Percentiles rank a stretch among this genome's conserved stretches.
Conservation (phyloP, 2,113 vertebrate genomes). For the Carassius gibelio region DNA sequence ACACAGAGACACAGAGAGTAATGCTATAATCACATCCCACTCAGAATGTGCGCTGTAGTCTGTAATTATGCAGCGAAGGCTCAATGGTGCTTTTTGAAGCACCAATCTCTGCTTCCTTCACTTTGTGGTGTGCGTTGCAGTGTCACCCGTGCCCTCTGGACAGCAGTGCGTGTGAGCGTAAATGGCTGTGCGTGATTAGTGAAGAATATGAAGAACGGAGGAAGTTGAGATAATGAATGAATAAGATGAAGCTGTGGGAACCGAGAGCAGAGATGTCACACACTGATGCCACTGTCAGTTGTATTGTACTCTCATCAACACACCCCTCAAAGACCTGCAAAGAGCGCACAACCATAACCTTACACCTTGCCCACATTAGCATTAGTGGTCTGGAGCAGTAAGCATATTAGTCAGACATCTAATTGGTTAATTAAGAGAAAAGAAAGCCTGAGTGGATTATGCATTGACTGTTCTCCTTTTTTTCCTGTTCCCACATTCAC, state of each 20-base stretch:
- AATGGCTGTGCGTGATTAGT: slow-evolving; percentile 51
- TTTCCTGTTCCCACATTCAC: not conserved
- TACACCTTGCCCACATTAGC: not conserved
- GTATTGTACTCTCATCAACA: slow-evolving; percentile 15
- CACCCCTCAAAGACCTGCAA: slow-evolving; percentile 16
- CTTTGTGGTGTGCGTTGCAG: slow-evolving; percentile 12
- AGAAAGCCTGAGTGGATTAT: not conserved
- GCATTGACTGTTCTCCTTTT: not conserved
- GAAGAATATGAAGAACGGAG: slow-evolving; percentile 46
- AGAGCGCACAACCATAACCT: slow-evolving; percentile 5
- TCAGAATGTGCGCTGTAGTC: slow-evolving; percentile 49
- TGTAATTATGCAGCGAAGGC: slow-evolving; percentile 55
- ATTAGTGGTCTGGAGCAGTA: not conserved
- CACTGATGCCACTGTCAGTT: slow-evolving; percentile 9
- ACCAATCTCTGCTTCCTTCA: slow-evolving; percentile 2
- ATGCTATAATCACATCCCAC: slow-evolving; percentile 56
- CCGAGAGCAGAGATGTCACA: slow-evolving; percentile 18
- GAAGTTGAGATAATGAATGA: slow-evolving; percentile 37
- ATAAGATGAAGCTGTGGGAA: slow-evolving; percentile 36
- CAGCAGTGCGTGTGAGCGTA: slow-evolving; percentile 10
- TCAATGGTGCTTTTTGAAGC: slow-evolving; percentile 37
- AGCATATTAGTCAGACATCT: slow-evolving; percentile 2
- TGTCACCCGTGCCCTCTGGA: slow-evolving; percentile 34
- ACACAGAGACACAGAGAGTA: slow-evolving; percentile 20
- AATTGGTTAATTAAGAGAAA: slow-evolving; percentile 15